phyloP scores from a whole-genome alignment of 2,888 invertebrate genomes.

The Nomada goodeniana region DNA sequence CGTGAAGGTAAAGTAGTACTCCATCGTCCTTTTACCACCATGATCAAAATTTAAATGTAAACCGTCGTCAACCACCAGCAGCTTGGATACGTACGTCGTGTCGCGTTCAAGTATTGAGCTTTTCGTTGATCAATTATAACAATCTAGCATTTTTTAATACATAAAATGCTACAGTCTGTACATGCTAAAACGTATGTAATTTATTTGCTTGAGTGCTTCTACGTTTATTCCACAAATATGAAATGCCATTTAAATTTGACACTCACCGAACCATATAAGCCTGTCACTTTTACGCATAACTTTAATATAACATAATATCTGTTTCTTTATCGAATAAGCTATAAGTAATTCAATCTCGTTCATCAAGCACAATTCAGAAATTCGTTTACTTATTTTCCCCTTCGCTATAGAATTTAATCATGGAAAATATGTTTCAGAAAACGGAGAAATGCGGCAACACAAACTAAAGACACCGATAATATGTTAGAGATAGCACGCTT shows the following conservation, averaged over 20 bases:
- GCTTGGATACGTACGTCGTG: not conserved
- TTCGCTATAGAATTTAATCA: not conserved
- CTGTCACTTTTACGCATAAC: not conserved
- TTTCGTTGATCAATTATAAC: not conserved
- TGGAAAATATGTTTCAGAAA: not conserved
- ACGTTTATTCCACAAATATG: not conserved
- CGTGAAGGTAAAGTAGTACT: not conserved
- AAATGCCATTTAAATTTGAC: not conserved
- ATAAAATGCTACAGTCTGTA: slow-evolving; percentile 20
- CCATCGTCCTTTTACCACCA: not conserved
- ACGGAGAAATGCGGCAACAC: slow-evolving; percentile 20
- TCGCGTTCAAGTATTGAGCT: not conserved
- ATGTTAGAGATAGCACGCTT: slow-evolving; percentile 50
- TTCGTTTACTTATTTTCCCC: not conserved
- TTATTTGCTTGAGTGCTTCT: not conserved
- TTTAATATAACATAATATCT: not conserved
- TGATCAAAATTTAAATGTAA: slow-evolving; percentile 31
- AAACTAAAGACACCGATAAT: slow-evolving; percentile 35
- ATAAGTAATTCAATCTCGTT: too few relatives aligned
- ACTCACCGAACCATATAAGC: not conserved
- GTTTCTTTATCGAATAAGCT: too few relatives aligned
- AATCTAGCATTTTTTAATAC: not conserved
- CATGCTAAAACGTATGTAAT: slow-evolving; percentile 13
- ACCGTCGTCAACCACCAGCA: slow-evolving; percentile 18
- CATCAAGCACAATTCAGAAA: not conserved